These are phyloP conservation scores for Syngnathus typhle DNA, from an alignment of 2,113 vertebrate species.

Conservation along the genomic window DNA sequence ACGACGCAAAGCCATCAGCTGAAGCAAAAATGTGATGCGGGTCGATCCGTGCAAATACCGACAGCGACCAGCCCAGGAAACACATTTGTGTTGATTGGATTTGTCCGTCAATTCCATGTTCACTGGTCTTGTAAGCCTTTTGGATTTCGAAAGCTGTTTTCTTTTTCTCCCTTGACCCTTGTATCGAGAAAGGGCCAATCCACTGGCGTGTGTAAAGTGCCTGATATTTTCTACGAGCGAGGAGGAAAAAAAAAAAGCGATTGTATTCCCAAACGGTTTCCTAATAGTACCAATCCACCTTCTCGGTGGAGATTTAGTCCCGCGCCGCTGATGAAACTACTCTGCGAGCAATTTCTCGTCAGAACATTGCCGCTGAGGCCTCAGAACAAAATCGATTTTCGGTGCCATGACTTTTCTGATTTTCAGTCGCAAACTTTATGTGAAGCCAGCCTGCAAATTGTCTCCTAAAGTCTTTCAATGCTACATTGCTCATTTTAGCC, in stretches of 20 bases:
- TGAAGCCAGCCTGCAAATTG: neutral
- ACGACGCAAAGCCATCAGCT: neutral
- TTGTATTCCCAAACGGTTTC: constrained; percentile 14
- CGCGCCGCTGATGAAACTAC: constrained; percentile 15
- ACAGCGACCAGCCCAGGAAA: neutral
- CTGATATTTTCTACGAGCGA: constrained; percentile 5
- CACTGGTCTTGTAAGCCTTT: neutral
- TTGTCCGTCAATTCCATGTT: neutral
- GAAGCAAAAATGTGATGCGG: neutral
- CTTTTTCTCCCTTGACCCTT: neutral
- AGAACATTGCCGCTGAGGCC: constrained; percentile 1
- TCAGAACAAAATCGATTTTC: constrained; percentile 9
- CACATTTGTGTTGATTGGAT: neutral
- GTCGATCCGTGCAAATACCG: neutral
- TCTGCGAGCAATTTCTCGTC: constrained; percentile 10
- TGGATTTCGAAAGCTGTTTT: neutral
- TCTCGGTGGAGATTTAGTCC: neutral
- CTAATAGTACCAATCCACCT: neutral
- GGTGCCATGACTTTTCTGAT: constrained; percentile 3
- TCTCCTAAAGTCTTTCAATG: too few relatives aligned
- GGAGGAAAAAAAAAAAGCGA: neutral
- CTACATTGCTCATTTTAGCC: too few relatives aligned
- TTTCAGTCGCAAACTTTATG: constrained; percentile 13
- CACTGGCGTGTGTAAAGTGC: constrained; percentile 11
- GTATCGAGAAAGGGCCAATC: neutral